A percentile compares a stretch with the other conserved stretches of the same genome.
These are phyloP conservation scores for Pseudopodoces humilis DNA, from an alignment of 2,113 vertebrate genomes.

Conservation along the genomic window DNA sequence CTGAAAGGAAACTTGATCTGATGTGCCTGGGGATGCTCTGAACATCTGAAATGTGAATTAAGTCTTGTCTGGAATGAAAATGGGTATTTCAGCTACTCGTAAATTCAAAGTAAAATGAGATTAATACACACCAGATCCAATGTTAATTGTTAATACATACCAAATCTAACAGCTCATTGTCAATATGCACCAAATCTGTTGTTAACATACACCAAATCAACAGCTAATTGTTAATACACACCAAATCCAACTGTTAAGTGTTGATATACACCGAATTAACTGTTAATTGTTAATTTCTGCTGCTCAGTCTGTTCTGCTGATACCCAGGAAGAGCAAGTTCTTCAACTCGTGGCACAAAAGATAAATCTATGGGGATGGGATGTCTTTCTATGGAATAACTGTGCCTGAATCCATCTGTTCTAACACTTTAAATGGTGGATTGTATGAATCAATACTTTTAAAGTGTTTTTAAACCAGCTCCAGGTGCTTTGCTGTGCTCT, in stretches of 20 bases:
- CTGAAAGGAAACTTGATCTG: neutral
- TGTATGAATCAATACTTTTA: neutral
- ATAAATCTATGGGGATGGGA: neutral
- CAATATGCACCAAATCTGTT: neutral
- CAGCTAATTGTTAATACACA: neutral
- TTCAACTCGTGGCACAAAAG: neutral
- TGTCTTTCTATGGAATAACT: neutral
- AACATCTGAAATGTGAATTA: neutral
- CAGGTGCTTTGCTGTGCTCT: neutral
- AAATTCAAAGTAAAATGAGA: neutral
- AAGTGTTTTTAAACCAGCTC: neutral
- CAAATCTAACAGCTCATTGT: neutral
- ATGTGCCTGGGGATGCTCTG: neutral
- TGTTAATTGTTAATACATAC: neutral
- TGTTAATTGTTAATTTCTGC: neutral
- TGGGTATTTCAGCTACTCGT: accelerated
- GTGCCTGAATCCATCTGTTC: neutral
- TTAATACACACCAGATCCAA: neutral
- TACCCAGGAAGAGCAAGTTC: neutral
- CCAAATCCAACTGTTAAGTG: neutral
- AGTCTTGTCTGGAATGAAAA: neutral
- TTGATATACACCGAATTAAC: neutral
- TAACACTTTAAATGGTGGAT: accelerated
- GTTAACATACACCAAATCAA: neutral
- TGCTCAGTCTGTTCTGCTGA: neutral